A percentile compares a stretch with the other conserved stretches of the same genome.
Evolutionary conservation across 35 echinoderm and acorn worm species (phyloP).

Genomic region (Ptychodera flava): DNA sequence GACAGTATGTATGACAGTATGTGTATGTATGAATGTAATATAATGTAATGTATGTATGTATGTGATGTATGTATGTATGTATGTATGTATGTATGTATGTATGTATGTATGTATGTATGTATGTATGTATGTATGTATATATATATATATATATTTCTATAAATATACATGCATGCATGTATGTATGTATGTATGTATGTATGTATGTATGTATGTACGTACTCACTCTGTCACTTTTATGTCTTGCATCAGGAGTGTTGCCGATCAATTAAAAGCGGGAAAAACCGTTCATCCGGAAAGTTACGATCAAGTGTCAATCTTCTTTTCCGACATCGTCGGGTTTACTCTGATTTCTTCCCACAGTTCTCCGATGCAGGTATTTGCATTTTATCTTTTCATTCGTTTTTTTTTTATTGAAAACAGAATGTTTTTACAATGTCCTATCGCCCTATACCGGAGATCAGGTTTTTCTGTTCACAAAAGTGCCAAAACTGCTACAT

Average conservation of each 20-base stretch:
- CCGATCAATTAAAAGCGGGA: neutral
- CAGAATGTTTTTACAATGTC: too few relatives aligned
- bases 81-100: neutral
- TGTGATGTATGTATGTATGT: neutral
- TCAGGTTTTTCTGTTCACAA: too few relatives aligned
- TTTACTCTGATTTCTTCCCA: neutral
- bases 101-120: neutral
- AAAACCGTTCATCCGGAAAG: neutral
- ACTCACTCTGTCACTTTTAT: too few relatives aligned
- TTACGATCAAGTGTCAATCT: neutral
- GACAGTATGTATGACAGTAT: too few relatives aligned
- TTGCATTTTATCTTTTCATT: too few relatives aligned
- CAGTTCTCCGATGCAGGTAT: neutral
- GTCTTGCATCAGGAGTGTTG: neutral
- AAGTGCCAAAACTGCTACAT: too few relatives aligned
- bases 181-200: neutral
- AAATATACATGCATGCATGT: neutral
- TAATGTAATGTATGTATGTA: too few relatives aligned
- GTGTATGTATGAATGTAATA: too few relatives aligned
- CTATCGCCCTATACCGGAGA: too few relatives aligned
- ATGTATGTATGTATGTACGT: neutral
- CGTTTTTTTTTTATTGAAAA: too few relatives aligned
- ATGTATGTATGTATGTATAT: neutral
- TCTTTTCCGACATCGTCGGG: neutral
- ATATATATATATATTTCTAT: neutral